Evolutionary conservation across 2,113 vertebrate genomes (phyloP).

Genomic region (Gracilinanus agilis): DNA sequence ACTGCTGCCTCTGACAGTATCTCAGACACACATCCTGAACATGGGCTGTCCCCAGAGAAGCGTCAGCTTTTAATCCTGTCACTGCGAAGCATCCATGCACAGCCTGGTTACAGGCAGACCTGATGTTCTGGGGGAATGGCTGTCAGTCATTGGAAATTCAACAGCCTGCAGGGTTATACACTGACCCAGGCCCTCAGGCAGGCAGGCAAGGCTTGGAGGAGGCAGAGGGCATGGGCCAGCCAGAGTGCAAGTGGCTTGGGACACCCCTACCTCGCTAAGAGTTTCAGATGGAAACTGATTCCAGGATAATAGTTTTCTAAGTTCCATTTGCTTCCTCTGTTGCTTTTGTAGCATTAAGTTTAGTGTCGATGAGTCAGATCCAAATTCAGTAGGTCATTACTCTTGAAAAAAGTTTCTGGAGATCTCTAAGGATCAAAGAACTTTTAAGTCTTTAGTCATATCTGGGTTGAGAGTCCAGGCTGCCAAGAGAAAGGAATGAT

Average conservation of each 20-base stretch:
- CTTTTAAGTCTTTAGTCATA: neutral
- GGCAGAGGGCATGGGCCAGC: neutral
- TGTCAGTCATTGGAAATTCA: conserved; percentile 50
- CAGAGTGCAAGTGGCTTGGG: neutral
- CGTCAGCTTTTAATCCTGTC: conserved; percentile 49
- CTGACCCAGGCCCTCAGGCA: neutral
- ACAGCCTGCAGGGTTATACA: conserved; percentile 39
- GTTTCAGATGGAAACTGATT: conserved; percentile 47
- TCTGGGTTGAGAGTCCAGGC: neutral
- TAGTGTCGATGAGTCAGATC: neutral
- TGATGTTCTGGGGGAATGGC: conserved; percentile 54
- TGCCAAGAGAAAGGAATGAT: neutral
- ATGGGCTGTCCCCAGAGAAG: conserved; percentile 66
- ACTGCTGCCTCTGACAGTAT: conserved; percentile 59
- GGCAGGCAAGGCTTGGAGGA: neutral
- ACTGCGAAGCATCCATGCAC: conserved; percentile 64
- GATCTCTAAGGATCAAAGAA: neutral
- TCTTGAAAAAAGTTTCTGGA: conserved; percentile 17
- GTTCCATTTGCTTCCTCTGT: conserved; percentile 17
- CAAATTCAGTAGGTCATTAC: conserved; percentile 5
- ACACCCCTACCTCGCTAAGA: neutral
- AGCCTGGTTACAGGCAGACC: conserved; percentile 60
- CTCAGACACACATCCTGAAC: conserved; percentile 67
- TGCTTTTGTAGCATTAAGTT: conserved; percentile 26
- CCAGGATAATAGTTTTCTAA: conserved; percentile 12